Evolutionary conservation across 1,140 invertebrate species (phyloP).

Genomic region (Cydia fagiglandana): DNA sequence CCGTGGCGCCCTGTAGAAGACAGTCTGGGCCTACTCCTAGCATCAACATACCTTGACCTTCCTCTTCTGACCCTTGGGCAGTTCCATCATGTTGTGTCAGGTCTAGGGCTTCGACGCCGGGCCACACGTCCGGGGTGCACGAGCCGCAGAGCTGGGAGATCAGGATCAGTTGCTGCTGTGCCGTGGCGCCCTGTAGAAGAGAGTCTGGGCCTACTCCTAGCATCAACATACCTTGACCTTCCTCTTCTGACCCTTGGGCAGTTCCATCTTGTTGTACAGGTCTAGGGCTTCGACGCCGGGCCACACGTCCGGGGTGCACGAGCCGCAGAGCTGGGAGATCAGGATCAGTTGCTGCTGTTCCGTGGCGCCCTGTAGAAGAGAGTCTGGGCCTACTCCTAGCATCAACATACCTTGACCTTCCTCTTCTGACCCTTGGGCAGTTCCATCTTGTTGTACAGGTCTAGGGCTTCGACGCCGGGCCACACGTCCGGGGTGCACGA

Average conservation of each 20-base stretch:
- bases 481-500: conserved; percentile 96
- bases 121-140: conserved; percentile 96
- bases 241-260: conserved; percentile 94
- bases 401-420: no score
- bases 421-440: no score
- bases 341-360: conserved; percentile 96
- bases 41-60: conserved; percentile 82
- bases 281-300: conserved; percentile 96
- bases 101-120: conserved; percentile 95
- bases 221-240: conserved; percentile 82
- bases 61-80: conserved; percentile 94
- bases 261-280: conserved; percentile 93
- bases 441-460: no score
- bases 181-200: conserved; percentile 84
- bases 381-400: no score
- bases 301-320: conserved; percentile 96
- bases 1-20: conserved; percentile 84
- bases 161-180: conserved; percentile 96
- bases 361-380: conserved; percentile 83
- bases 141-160: conserved; percentile 98
- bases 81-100: conserved; percentile 94
- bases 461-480: conserved; percentile 95
- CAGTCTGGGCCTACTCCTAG: no score
- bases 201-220: no score
- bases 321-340: conserved; percentile 98